A percentile compares a stretch with the other conserved stretches of the same genome.
These are phyloP conservation scores for Embidobia sp. DNA, from an alignment of 2,888 invertebrate species.

Conservation along the genomic window DNA sequence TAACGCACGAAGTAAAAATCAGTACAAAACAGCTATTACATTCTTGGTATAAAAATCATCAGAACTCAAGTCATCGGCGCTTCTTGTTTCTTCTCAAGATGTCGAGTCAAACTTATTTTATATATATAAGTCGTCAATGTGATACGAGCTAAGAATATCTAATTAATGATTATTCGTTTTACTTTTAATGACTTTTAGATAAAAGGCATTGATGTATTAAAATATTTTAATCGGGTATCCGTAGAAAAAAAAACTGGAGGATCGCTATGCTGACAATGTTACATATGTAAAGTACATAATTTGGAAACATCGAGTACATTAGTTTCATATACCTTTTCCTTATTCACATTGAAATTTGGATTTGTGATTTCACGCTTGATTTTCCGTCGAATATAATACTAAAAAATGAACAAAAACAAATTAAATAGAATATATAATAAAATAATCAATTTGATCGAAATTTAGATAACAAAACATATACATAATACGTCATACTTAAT, in stretches of 20 bases:
- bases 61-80: slow-evolving; percentile 14
- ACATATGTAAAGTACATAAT: slow-evolving; percentile 1
- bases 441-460: no score
- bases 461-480: no score
- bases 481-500: no score
- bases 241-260: slow-evolving; percentile 7
- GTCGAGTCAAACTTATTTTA: background rate
- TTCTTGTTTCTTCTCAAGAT: slow-evolving; percentile 11
- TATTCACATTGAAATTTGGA: no score
- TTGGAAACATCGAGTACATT: slow-evolving; percentile 14
- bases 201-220: background rate
- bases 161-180: background rate
- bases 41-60: slow-evolving; percentile 7
- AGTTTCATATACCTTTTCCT: background rate
- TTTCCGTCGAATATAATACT: no score
- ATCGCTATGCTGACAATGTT: slow-evolving; percentile 6
- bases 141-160: background rate
- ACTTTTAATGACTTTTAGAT: background rate
- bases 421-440: no score
- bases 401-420: background rate
- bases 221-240: background rate
- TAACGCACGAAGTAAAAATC: slow-evolving; percentile 30
- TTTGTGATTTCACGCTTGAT: background rate
- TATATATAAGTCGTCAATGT: slow-evolving; percentile 7
- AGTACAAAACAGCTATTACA: slow-evolving; percentile 24